These are phyloP conservation scores for Anarhynchus alexandrinus DNA, from an alignment of 2,113 vertebrate species.

Conservation along the genomic window DNA sequence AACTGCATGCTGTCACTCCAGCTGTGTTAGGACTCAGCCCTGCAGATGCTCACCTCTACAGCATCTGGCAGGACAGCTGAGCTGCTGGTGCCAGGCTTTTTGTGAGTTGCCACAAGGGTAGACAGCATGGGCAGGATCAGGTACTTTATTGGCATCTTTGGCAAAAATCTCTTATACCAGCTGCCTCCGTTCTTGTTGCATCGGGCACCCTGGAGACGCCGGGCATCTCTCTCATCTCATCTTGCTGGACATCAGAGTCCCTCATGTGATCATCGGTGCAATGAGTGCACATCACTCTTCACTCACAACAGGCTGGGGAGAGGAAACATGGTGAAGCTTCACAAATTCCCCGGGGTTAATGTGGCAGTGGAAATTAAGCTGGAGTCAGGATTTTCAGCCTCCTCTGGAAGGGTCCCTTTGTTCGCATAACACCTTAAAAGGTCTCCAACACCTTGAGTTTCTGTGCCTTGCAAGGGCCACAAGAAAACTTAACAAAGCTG, in stretches of 20 bases:
- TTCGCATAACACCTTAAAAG: neutral
- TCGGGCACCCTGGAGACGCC: neutral
- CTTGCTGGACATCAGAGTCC: rapidly evolving
- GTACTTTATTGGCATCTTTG: neutral
- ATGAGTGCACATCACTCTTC: rapidly evolving
- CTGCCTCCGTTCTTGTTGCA: neutral
- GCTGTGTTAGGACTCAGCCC: neutral
- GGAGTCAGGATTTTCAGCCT: neutral
- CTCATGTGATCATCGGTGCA: neutral
- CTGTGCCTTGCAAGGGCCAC: neutral
- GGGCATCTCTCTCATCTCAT: neutral
- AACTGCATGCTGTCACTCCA: neutral
- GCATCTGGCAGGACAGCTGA: neutral
- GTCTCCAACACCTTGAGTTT: neutral
- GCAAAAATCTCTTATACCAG: neutral
- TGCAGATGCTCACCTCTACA: neutral
- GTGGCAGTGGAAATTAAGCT: neutral
- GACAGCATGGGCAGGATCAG: neutral
- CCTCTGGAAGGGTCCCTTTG: neutral
- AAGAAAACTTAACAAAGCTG: neutral
- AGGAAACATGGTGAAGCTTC: neutral
- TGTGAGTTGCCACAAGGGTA: neutral
- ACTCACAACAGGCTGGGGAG: neutral
- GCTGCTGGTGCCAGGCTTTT: neutral
- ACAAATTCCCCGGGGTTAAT: neutral